These are phyloP conservation scores for Okamejei kenojei DNA, from an alignment of 2,797 vertebrate species.

Conservation along the genomic window DNA sequence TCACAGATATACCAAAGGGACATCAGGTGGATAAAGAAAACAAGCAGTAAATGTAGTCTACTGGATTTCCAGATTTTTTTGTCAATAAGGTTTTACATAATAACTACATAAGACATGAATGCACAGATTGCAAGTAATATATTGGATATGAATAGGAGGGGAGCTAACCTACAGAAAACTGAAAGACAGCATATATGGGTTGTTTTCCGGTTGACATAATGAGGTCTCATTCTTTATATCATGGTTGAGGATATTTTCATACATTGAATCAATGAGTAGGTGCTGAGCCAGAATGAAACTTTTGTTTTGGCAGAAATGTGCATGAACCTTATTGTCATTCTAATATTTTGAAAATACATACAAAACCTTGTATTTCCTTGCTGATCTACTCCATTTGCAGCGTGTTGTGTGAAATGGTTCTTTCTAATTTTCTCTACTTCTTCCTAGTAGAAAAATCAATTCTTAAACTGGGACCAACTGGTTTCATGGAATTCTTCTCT, in stretches of 20 bases:
- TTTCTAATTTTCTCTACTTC: not conserved
- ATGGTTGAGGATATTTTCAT: not conserved
- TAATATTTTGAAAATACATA: not conserved
- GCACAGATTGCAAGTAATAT: no score
- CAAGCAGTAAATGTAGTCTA: no score
- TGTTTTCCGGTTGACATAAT: no score
- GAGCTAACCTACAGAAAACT: no score
- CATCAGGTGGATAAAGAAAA: no score
- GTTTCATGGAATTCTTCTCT: not conserved
- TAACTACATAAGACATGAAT: no score
- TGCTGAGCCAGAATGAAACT: not conserved
- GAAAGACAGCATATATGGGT: no score
- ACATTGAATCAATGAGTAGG: not conserved
- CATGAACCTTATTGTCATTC: not conserved
- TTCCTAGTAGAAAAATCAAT: not conserved
- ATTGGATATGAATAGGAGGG: no score
- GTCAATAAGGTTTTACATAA: no score
- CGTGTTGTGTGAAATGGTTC: not conserved
- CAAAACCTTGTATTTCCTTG: not conserved
- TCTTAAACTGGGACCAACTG: not conserved
- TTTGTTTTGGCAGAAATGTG: not conserved
- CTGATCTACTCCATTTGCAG: not conserved
- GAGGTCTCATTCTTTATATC: no score
- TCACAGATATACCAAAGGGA: no score
- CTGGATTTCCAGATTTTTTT: no score